Evolutionary conservation across 2,888 invertebrate species (phyloP).

Genomic region (Ephialtes manifestator): DNA sequence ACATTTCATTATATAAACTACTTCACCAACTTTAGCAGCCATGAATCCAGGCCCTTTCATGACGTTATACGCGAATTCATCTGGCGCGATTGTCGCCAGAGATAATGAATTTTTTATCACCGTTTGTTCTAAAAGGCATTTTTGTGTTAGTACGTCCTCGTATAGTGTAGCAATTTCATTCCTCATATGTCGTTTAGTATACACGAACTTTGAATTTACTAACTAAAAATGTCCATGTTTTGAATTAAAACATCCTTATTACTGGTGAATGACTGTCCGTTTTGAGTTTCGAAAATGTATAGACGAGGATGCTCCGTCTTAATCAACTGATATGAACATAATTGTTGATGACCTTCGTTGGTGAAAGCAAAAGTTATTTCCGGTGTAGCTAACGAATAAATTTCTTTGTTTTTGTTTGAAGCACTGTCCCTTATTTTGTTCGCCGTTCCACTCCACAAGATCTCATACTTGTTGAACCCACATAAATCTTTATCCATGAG

Average conservation of each 20-base stretch:
- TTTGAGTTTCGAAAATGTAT: slow-evolving; percentile 21
- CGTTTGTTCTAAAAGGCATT: slow-evolving; percentile 54
- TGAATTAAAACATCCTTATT: slow-evolving; percentile 3
- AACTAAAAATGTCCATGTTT: slow-evolving; percentile 61
- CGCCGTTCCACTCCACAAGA: background rate
- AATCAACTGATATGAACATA: background rate
- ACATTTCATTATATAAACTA: slow-evolving; percentile 20
- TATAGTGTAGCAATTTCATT: slow-evolving; percentile 49
- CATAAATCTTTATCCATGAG: background rate
- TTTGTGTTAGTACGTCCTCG: slow-evolving; percentile 41
- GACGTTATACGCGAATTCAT: slow-evolving; percentile 60
- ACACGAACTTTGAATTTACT: slow-evolving; percentile 63
- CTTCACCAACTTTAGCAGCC: slow-evolving; percentile 46
- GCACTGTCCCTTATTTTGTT: slow-evolving; percentile 23
- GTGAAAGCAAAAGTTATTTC: background rate
- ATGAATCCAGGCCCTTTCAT: slow-evolving; percentile 64
- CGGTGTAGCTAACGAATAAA: background rate
- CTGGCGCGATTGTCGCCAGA: slow-evolving; percentile 46
- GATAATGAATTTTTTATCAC: slow-evolving; percentile 58
- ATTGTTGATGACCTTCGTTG: background rate
- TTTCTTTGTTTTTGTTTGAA: background rate
- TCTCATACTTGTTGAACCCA: slow-evolving; percentile 25
- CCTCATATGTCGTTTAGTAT: slow-evolving; percentile 50
- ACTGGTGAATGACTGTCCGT: background rate
- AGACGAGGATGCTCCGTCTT: background rate